Base-by-base conservation (phyloP, 1,140 invertebrate species). In the Brachionus calyciflorus region DNA sequence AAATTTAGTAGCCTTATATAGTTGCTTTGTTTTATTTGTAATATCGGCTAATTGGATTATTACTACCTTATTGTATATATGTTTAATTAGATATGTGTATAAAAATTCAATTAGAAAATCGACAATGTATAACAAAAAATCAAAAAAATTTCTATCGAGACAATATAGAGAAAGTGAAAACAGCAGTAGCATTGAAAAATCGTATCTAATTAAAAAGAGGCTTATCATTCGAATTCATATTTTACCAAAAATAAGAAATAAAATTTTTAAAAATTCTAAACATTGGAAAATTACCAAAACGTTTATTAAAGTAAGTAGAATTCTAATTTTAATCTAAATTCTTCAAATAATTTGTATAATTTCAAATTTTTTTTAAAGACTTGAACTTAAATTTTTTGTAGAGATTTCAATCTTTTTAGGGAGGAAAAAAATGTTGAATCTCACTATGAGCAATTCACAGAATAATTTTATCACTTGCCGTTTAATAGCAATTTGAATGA, bases 231-330 rank as follows among this genome's bases (percentile, higher is more conserved):
- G n/a, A n/a, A n/a, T n/a, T 14, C 53, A 55, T n/a, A 55, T n/a
- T 28, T 12, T 28, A 14, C 28, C 48, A 49, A 48, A 48, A 70
- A 70, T 37, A 7, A 33, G 33, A 70, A 44, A 17, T 24, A 48
- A 51, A 33, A 46, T 70, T 10, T 70, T 70, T 41, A 70, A 28
- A n/a, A 70, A 41, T 12, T 70, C 68, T 4, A 70, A 70, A 10
- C 68, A 70, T 28, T 70, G 68, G 68, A 44, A 70, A 51, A 48
- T 70, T n/a, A 70, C 68, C 12, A 70, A 48, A 48, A 70, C 68
- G 17, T 70, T 70, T 37, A 48, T 70, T 7, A 48, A 70, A 51
- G 37, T 70, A 51, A 41, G 40, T 33, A 41, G 14, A 17, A 24
- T 63, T 14, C 3, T 37, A 24, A 12, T 24, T 63, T 21, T 17